Base-by-base conservation (phyloP, 1,140 invertebrate species). In the Coenobita brevimanus region DNA sequence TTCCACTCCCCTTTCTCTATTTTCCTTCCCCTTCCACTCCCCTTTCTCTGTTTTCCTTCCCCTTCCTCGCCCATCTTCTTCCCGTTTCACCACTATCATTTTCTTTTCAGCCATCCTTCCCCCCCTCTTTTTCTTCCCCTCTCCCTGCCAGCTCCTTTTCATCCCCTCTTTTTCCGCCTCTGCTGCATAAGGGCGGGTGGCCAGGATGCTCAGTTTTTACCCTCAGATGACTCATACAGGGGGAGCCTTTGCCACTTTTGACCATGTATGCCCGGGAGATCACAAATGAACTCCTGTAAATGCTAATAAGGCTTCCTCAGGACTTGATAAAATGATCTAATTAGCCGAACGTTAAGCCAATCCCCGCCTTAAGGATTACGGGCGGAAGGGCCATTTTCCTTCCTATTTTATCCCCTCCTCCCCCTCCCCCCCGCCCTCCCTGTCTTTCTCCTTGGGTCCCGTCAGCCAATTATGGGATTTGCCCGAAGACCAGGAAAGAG, bases 271-370 rank as follows among this genome's bases (percentile, higher is more conserved):
- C 76, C 84, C 84, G 38, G 41, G 76, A 87, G 84, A 87, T 87
- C 84, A 87, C 84, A 87, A 87, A 87, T 87, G 84, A 87, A 87
- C 84, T 71, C n/a, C 71, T 87, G 84, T 87, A 87, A 87, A 87
- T 87, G 84, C 84, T 87, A 87, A 87, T 87, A 87, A 87, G 84
- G 78, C 76, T 80, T 81, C 84, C 69, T 73, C 84, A 60, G 64
- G 84, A 87, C 76, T 78, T 87, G 84, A 87, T 87, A 87, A 87
- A 87, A 87, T 87, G 84, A 87, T 87, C 84, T 87, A 87, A 87
- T 87, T 87, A 87, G 76, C 33, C 62, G 73, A 76, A 41, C 76
- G 84, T 81, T 87, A 71, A 80, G 76, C 84, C 84, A 87, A 87
- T 57, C 43, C 71, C 30, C 36, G 38, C 84, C 75, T 67, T 80